A percentile compares a stretch with the other conserved stretches of the same genome.
These are phyloP conservation scores for Mesocricetus auratus DNA, from an alignment of 2,113 vertebrate species.

Conservation along the genomic window DNA sequence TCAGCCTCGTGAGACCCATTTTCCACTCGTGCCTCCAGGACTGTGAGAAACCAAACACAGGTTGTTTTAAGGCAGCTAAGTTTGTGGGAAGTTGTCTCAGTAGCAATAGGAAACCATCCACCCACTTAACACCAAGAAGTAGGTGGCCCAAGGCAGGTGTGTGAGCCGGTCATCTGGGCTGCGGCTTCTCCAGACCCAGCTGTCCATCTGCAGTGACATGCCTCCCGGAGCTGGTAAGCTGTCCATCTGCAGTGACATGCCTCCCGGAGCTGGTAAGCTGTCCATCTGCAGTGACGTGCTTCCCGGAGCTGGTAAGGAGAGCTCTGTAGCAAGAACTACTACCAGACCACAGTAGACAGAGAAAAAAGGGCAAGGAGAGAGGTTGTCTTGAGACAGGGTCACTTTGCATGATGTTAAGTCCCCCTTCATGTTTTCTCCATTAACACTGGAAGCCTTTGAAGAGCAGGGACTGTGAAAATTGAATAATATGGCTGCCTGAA, in stretches of 20 bases:
- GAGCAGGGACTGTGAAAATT: background rate
- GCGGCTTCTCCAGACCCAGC: background rate
- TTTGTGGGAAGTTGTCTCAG: background rate
- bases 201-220: accelerated
- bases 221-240: too few species aligned
- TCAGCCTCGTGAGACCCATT: background rate
- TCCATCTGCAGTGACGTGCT: accelerated
- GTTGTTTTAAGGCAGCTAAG: background rate
- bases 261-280: too few species aligned
- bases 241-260: accelerated
- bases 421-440: background rate
- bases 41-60: background rate
- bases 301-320: background rate
- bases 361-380: background rate
- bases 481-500: background rate
- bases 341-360: background rate
- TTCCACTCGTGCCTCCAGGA: background rate
- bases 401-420: background rate
- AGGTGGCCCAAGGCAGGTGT: background rate
- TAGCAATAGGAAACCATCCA: background rate
- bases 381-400: background rate
- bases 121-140: background rate
- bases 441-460: background rate
- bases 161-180: background rate
- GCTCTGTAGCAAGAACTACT: background rate